phyloP scores from a whole-genome alignment of 2,888 invertebrate species.

The Abrostola triplasia region DNA sequence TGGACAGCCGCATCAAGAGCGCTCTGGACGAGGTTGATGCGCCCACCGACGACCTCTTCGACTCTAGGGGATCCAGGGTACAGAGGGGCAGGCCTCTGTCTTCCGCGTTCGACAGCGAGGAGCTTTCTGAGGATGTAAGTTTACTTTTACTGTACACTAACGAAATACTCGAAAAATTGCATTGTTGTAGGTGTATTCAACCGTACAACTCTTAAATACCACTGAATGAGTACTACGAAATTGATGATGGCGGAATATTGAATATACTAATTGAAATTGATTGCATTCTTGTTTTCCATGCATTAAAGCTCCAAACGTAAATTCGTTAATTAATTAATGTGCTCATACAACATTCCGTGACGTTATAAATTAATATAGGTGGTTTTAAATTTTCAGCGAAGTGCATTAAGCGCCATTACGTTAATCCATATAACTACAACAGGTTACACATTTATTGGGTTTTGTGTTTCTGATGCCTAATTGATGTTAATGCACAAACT shows the following conservation, averaged over 20 bases:
- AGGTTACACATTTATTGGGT: slow-evolving; percentile 1
- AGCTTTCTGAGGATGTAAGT: slow-evolving; percentile 85
- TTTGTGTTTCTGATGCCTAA: background rate
- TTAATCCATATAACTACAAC: background rate
- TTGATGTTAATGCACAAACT: background rate
- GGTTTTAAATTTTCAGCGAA: background rate
- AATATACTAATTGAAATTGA: background rate
- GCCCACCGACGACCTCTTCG: slow-evolving; percentile 88
- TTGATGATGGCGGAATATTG: background rate
- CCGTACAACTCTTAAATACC: background rate
- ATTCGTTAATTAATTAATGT: slow-evolving; percentile 4
- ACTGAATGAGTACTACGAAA: background rate
- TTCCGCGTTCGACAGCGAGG: slow-evolving; percentile 82
- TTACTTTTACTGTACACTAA: background rate
- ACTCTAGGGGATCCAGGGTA: slow-evolving; percentile 89
- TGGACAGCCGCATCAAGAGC: slow-evolving; percentile 77
- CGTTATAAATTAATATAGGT: slow-evolving; percentile 3
- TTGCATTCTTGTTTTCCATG: background rate
- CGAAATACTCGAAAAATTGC: too few species aligned
- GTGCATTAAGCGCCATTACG: slow-evolving; percentile 5
- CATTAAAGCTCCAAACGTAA: background rate
- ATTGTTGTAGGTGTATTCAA: too few species aligned
- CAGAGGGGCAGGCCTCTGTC: slow-evolving; percentile 81
- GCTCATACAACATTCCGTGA: slow-evolving; percentile 1
- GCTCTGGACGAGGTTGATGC: slow-evolving; percentile 75